Conservation (phyloP, 2,113 vertebrate species). For the Hemibagrus wyckioides region DNA sequence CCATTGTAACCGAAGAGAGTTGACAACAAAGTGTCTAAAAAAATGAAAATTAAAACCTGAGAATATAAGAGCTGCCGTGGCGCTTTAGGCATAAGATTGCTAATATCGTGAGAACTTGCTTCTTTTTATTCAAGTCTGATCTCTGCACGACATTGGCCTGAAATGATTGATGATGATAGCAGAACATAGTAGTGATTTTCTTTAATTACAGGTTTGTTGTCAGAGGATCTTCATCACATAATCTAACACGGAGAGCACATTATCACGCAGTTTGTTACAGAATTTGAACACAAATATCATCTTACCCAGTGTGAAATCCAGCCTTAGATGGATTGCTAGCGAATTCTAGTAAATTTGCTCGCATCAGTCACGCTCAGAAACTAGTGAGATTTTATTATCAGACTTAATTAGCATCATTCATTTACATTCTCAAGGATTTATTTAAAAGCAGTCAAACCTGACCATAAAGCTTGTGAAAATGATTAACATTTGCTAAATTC, state of each 20-base stretch:
- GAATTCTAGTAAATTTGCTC: background rate
- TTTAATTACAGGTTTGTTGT: background rate
- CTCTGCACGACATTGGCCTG: background rate
- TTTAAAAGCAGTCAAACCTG: background rate
- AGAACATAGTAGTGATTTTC: background rate
- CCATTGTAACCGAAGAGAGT: background rate
- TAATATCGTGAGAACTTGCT: background rate
- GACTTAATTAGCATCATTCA: background rate
- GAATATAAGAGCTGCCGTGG: too few species aligned
- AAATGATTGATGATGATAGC: background rate
- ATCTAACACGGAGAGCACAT: background rate
- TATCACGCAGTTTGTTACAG: background rate
- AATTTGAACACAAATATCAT: background rate
- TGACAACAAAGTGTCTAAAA: background rate
- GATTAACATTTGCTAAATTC: background rate
- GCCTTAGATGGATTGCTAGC: background rate
- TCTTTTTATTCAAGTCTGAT: background rate
- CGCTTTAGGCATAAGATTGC: too few species aligned
- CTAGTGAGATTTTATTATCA: background rate
- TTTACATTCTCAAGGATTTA: background rate
- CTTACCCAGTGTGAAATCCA: background rate
- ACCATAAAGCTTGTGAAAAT: too few species aligned
- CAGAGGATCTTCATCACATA: background rate
- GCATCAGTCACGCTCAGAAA: background rate
- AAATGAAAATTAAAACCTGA: too few species aligned